Evolutionary conservation across 2,797 vertebrate genomes (phyloP).

Genomic region (Premnoplex brunnescens): DNA sequence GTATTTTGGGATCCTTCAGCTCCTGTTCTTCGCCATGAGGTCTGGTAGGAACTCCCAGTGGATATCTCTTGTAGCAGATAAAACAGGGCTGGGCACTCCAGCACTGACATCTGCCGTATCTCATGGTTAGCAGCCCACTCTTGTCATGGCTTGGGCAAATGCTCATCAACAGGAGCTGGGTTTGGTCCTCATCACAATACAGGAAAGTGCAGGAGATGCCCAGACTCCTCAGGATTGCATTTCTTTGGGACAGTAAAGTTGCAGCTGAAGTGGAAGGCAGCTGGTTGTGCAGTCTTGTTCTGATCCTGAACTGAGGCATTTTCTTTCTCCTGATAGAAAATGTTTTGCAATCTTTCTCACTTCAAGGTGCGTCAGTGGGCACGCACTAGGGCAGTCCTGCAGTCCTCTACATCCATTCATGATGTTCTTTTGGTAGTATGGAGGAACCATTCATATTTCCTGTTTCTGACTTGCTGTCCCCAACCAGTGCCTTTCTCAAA

Average conservation of each 20-base stretch:
- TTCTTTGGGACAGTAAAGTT: background rate
- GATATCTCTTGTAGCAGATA: background rate
- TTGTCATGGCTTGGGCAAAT: background rate
- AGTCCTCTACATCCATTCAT: background rate
- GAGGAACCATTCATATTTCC: background rate
- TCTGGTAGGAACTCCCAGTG: background rate
- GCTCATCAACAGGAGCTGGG: background rate
- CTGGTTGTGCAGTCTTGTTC: background rate
- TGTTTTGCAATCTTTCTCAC: background rate
- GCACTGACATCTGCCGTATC: background rate
- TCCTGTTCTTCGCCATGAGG: background rate
- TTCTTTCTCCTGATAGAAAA: background rate
- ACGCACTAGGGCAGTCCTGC: background rate
- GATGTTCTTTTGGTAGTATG: background rate
- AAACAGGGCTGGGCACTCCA: background rate
- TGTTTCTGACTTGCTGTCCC: background rate
- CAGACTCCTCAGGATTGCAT: rapidly evolving
- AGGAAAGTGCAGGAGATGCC: background rate
- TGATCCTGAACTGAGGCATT: background rate
- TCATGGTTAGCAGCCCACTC: background rate
- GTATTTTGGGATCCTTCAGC: background rate
- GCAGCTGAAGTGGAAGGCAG: background rate
- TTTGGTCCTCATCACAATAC: background rate
- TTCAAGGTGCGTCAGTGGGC: background rate
- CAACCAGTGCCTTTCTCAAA: background rate